Percentiles rank a stretch among this genome's conserved stretches.
Evolutionary conservation across 2,888 invertebrate genomes (phyloP).

Genomic region (Quadroppia sp.): DNA sequence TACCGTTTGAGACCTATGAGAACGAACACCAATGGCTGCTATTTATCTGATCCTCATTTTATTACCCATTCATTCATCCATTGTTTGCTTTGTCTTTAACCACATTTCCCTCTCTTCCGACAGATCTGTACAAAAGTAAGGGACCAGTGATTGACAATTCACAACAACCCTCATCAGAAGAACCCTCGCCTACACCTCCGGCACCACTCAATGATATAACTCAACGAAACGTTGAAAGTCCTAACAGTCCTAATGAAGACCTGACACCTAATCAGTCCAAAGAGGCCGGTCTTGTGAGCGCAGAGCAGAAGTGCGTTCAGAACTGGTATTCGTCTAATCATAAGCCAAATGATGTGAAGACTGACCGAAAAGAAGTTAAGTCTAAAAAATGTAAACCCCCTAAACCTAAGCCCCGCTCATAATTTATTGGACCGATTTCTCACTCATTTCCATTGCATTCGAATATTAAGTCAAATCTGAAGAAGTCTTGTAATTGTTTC

Average conservation of each 20-base stretch:
- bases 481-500: too few species aligned
- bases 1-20: conserved; percentile 31
- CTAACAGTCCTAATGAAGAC: conserved; percentile 2
- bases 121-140: neutral
- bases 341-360: neutral
- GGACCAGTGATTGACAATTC: neutral
- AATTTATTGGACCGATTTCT: too few species aligned
- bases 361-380: conserved; percentile 6
- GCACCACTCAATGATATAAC: neutral
- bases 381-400: neutral
- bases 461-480: too few species aligned
- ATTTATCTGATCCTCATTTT: conserved; percentile 7
- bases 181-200: neutral
- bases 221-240: neutral
- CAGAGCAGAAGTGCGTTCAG: neutral
- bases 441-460: too few species aligned
- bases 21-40: conserved; percentile 31
- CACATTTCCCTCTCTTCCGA: neutral
- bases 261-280: neutral
- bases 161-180: neutral
- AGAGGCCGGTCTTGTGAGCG: neutral
- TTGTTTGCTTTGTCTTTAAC: neutral
- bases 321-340: conserved; percentile 4
- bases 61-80: neutral
- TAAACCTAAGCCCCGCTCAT: too few species aligned